Percentiles rank a stretch among this genome's conserved stretches.
Evolutionary conservation across 2,113 vertebrate genomes (phyloP).

Genomic region (Stegastes partitus): DNA sequence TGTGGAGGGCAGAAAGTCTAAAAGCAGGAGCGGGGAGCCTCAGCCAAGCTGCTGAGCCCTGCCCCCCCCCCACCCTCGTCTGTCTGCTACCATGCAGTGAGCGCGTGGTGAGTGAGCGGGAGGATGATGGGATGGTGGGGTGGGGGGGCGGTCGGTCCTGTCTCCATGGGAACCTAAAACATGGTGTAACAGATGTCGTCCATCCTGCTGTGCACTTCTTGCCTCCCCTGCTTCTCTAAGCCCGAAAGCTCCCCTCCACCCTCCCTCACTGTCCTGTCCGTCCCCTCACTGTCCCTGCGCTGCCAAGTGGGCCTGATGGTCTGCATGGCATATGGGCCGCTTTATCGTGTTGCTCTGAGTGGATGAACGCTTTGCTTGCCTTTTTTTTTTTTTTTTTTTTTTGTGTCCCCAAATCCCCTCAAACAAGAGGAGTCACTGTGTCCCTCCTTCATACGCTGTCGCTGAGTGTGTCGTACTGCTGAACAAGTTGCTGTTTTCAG

Average conservation of each 20-base stretch:
- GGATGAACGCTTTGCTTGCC: constrained; percentile 25
- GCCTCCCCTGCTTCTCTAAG: constrained; percentile 56
- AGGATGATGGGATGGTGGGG: constrained; percentile 61
- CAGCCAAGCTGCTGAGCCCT: constrained; percentile 94
- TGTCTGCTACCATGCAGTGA: constrained; percentile 89
- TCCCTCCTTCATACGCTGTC: constrained; percentile 30
- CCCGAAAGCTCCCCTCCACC: background rate
- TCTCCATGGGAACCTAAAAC: constrained; percentile 77
- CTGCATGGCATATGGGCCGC: constrained; percentile 68
- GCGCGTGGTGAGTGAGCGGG: constrained; percentile 95
- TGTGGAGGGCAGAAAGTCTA: constrained; percentile 98
- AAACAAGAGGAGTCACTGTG: background rate
- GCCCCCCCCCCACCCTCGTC: constrained; percentile 76
- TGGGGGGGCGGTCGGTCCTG: constrained; percentile 27
- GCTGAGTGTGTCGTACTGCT: constrained; percentile 6
- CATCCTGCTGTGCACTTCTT: constrained; percentile 74
- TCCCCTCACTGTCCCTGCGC: constrained; percentile 41
- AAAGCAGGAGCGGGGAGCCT: constrained; percentile 95
- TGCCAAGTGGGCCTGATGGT: constrained; percentile 51
- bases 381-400: background rate
- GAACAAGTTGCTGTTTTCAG: constrained; percentile 20
- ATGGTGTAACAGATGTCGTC: constrained; percentile 79
- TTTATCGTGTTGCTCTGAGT: constrained; percentile 26
- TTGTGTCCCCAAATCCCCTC: constrained; percentile 19
- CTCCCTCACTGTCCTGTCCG: constrained; percentile 27